These are phyloP conservation scores for Dicyrtoma fusca DNA, from an alignment of 2,888 invertebrate genomes.

Conservation along the genomic window DNA sequence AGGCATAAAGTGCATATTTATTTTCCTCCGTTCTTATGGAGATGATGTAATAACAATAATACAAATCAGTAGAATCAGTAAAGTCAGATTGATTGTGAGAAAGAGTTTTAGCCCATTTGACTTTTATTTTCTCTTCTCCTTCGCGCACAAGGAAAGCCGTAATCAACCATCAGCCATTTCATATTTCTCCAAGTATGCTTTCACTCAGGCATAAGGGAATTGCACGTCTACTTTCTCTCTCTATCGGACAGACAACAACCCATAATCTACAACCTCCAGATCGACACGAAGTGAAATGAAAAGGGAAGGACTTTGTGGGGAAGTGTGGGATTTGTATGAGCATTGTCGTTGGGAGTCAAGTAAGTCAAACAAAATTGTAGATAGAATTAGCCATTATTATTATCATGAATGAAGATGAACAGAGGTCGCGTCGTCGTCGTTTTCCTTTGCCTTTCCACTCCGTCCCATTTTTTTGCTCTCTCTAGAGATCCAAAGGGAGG, in stretches of 20 bases:
- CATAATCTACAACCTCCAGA: no score
- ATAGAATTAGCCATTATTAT: slow-evolving; percentile 35
- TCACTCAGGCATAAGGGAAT: neutral
- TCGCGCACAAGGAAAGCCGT: neutral
- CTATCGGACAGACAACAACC: no score
- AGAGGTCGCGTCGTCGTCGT: slow-evolving; percentile 28
- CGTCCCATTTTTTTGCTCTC: slow-evolving; percentile 16
- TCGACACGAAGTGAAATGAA: slow-evolving; percentile 9
- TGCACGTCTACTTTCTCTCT: neutral
- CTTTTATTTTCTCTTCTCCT: slow-evolving; percentile 7
- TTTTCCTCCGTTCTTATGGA: slow-evolving; percentile 16
- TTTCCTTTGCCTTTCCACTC: no score
- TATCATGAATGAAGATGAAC: slow-evolving; percentile 29
- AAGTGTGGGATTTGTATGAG: slow-evolving; percentile 8
- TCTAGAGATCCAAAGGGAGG: slow-evolving; percentile 29
- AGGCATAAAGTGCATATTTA: no score
- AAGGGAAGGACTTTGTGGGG: slow-evolving; percentile 22
- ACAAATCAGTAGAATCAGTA: slow-evolving; percentile 34
- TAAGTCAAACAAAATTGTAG: slow-evolving; percentile 25
- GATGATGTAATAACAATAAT: slow-evolving; percentile 35
- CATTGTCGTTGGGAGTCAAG: slow-evolving; percentile 5
- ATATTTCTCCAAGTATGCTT: neutral
- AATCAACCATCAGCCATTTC: slow-evolving; percentile 14
- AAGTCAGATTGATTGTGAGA: neutral
- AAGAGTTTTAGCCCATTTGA: slow-evolving; percentile 17